A percentile compares a stretch with the other conserved stretches of the same genome.
phyloP scores from a whole-genome alignment of 2,888 invertebrate genomes.

The Drosophila pullipes region DNA sequence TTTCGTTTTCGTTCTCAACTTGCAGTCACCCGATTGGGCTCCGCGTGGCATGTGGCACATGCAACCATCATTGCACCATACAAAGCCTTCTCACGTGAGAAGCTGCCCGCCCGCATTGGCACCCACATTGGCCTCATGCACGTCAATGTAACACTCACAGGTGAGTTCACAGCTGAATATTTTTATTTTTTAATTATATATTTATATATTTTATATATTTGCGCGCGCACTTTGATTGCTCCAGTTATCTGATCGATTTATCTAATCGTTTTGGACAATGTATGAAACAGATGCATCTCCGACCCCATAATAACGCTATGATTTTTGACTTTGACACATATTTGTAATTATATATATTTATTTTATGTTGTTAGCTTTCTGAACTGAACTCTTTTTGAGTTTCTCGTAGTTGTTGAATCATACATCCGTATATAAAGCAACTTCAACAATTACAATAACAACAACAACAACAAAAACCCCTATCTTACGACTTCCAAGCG shows the following conservation, averaged over 20 bases:
- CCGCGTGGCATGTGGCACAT: constrained; percentile 96
- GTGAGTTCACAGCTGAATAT: constrained; percentile 86
- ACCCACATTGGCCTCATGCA: constrained; percentile 96
- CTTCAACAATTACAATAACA: constrained; percentile 10
- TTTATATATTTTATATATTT: too few species aligned
- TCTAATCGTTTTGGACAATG: too few species aligned
- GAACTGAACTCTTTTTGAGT: constrained; percentile 12
- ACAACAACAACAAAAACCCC: constrained; percentile 7
- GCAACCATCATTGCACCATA: constrained; percentile 94
- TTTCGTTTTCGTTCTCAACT: constrained; percentile 29
- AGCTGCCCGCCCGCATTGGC: constrained; percentile 94
- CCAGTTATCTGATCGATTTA: too few species aligned
- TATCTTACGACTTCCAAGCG: constrained; percentile 15
- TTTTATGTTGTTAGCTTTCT: not conserved
- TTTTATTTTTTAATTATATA: not conserved
- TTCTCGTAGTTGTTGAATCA: constrained; percentile 26
- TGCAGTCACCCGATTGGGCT: constrained; percentile 94
- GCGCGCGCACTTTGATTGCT: too few species aligned
- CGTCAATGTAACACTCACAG: constrained; percentile 97
- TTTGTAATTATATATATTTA: not conserved
- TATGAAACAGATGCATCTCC: too few species aligned
- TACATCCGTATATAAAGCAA: constrained; percentile 1
- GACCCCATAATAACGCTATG: not conserved
- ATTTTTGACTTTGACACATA: not conserved
- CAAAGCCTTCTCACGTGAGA: constrained; percentile 95